Conservation (phyloP, 2,797 vertebrate genomes). For the Staurois parvus region DNA sequence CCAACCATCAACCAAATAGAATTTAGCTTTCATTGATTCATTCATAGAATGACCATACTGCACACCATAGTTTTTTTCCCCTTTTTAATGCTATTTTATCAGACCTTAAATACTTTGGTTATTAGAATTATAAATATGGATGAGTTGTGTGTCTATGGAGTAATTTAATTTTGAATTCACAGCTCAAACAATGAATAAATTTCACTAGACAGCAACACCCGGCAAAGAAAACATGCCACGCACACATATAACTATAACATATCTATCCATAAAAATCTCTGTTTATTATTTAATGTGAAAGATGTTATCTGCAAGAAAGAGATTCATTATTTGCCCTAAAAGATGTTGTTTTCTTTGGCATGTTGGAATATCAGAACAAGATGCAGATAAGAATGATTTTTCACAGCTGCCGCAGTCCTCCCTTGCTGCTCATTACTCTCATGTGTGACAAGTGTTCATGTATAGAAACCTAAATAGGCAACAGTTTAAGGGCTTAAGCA, state of each 20-base stretch:
- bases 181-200: too few relatives aligned
- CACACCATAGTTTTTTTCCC: too few relatives aligned
- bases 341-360: not conserved
- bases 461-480: not conserved
- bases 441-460: not conserved
- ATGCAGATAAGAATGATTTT: constrained; percentile 1
- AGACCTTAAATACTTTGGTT: too few relatives aligned
- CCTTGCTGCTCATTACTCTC: not conserved
- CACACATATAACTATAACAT: not conserved
- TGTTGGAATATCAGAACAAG: constrained; percentile 4
- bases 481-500: too few relatives aligned
- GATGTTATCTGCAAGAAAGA: not conserved
- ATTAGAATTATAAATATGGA: too few relatives aligned
- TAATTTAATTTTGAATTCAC: too few relatives aligned
- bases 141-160: too few relatives aligned
- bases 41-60: too few relatives aligned
- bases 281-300: constrained; percentile 4
- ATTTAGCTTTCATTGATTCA: too few relatives aligned
- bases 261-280: not conserved
- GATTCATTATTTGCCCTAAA: not conserved
- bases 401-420: not conserved
- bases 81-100: too few relatives aligned
- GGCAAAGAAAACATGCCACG: not conserved
- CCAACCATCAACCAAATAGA: too few relatives aligned
- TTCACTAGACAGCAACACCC: not conserved